Evolutionary conservation across 2,113 vertebrate genomes (phyloP).

Genomic region (Gallinago media): DNA sequence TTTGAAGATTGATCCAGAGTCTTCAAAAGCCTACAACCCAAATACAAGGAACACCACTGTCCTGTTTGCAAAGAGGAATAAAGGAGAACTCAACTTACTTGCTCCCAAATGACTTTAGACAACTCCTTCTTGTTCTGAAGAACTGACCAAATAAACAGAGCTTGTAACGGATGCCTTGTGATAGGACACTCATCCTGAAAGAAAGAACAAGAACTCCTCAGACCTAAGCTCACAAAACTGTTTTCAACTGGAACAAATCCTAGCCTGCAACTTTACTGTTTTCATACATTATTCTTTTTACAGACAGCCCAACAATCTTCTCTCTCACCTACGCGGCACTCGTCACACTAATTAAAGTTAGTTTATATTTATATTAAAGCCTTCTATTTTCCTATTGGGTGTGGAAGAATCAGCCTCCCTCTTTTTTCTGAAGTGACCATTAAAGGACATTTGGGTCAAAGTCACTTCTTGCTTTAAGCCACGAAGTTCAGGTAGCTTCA

Average conservation of each 20-base stretch:
- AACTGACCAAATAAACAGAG: slow-evolving; percentile 96
- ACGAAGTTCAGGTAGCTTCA: background rate
- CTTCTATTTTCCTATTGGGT: background rate
- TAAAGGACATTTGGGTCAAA: background rate
- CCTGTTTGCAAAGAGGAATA: background rate
- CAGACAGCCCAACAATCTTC: background rate
- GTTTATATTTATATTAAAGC: background rate
- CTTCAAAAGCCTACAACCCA: background rate
- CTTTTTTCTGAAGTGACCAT: background rate
- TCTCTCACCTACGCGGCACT: background rate
- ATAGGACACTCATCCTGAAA: slow-evolving; percentile 78
- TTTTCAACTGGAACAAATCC: background rate
- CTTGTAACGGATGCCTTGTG: slow-evolving; percentile 84
- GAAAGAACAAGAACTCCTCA: background rate
- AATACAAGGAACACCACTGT: background rate
- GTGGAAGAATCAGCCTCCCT: background rate
- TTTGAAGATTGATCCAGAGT: background rate
- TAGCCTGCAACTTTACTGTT: background rate
- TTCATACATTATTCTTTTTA: background rate
- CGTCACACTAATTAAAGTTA: background rate
- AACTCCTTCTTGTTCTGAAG: slow-evolving; percentile 93
- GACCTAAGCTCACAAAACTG: background rate
- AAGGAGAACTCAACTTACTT: slow-evolving; percentile 76
- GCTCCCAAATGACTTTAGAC: slow-evolving; percentile 93
- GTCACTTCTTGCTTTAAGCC: background rate